phyloP scores from a whole-genome alignment of 2,888 invertebrate genomes.

The Phoronis australis region DNA sequence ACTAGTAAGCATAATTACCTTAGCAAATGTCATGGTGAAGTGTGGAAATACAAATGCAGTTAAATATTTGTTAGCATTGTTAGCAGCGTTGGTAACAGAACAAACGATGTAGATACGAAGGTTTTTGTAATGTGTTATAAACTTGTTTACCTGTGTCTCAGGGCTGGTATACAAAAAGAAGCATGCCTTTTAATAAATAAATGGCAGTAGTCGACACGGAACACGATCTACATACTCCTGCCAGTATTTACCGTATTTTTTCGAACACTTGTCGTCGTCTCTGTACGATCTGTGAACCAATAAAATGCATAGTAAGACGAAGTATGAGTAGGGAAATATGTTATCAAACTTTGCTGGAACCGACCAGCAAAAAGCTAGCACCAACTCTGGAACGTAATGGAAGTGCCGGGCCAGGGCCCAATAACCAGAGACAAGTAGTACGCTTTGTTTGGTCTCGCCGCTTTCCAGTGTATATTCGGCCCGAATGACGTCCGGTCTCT shows the following conservation, averaged over 20 bases:
- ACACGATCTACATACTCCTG: constrained; percentile 57
- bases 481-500: constrained; percentile 42
- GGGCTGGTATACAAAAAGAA: too few relatives aligned
- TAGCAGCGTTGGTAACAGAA: too few relatives aligned
- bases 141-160: too few relatives aligned
- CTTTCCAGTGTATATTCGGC: constrained; percentile 43
- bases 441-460: constrained; percentile 48
- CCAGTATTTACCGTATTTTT: constrained; percentile 60
- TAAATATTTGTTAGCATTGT: too few relatives aligned
- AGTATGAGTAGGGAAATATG: constrained; percentile 56
- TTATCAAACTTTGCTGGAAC: constrained; percentile 52
- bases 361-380: constrained; percentile 57
- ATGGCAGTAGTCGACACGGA: constrained; percentile 58
- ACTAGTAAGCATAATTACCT: too few relatives aligned
- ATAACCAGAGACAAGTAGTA: constrained; percentile 58
- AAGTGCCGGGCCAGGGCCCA: constrained; percentile 61
- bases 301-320: constrained; percentile 54
- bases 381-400: constrained; percentile 60
- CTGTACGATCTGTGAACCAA: constrained; percentile 57
- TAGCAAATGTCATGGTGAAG: too few relatives aligned
- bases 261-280: constrained; percentile 59
- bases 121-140: too few relatives aligned
- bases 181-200: constrained; percentile 56
- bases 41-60: too few relatives aligned
- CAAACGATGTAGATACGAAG: too few relatives aligned